Conservation (phyloP, 2,797 vertebrate species). For the Acanthis flammea region DNA sequence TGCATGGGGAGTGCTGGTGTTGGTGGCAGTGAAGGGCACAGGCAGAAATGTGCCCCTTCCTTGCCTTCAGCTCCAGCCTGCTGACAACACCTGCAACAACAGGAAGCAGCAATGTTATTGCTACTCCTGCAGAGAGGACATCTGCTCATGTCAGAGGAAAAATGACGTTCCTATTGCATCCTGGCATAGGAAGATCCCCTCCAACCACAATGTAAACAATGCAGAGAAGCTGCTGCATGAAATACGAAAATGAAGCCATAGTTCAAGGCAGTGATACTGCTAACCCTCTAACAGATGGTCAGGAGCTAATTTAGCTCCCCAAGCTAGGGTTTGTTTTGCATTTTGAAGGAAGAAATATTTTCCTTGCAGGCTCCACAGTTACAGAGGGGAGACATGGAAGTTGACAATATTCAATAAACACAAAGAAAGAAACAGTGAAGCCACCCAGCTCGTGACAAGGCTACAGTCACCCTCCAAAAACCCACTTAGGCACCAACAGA, state of each 20-base stretch:
- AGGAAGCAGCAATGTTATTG: slow-evolving; percentile 63
- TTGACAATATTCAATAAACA: neutral
- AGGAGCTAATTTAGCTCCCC: neutral
- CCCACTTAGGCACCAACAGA: neutral
- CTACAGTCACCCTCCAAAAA: neutral
- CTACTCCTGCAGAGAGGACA: slow-evolving; percentile 39
- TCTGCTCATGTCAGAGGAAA: slow-evolving; percentile 50
- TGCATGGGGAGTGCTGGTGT: neutral
- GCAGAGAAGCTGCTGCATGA: neutral
- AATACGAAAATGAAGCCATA: neutral
- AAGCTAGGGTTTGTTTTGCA: neutral
- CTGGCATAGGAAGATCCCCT: slow-evolving; percentile 52
- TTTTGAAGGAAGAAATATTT: neutral
- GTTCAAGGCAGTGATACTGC: slow-evolving; percentile 26
- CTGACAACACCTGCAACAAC: slow-evolving; percentile 44
- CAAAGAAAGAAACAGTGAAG: neutral
- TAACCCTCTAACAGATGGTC: neutral
- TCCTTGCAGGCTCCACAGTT: neutral
- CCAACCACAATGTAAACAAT: slow-evolving; percentile 45
- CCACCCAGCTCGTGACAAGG: neutral
- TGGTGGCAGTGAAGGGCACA: neutral
- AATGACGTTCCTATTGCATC: slow-evolving; percentile 49
- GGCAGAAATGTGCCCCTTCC: neutral
- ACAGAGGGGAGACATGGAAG: neutral
- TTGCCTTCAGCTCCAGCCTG: neutral